Conservation (phyloP, 2,888 invertebrate species). For the Ariolimax columbianus region DNA sequence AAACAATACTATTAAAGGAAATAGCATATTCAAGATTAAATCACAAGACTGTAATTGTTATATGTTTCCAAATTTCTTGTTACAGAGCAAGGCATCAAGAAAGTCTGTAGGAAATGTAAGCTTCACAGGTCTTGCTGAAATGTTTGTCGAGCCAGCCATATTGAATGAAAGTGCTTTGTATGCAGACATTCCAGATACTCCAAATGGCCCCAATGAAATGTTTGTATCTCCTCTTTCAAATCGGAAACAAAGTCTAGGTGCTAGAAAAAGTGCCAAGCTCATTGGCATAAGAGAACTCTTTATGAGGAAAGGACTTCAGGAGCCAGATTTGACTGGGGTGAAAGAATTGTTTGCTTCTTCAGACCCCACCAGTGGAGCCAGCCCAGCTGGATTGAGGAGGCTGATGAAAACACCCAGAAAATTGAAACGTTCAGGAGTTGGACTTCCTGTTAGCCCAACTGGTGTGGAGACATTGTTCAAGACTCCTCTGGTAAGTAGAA, state of each 20-base stretch:
- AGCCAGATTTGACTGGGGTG: slow-evolving; percentile 56
- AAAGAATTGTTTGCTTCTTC: slow-evolving; percentile 41
- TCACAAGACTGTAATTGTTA: not conserved
- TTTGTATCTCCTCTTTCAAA: slow-evolving; percentile 74
- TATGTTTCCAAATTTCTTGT: not conserved
- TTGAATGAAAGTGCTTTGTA: slow-evolving; percentile 61
- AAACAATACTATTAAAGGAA: not conserved
- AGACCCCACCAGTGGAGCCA: not conserved
- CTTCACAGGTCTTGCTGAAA: slow-evolving; percentile 52
- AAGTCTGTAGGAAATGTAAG: slow-evolving; percentile 52
- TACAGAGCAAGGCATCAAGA: slow-evolving; percentile 43
- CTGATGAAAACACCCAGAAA: slow-evolving; percentile 53
- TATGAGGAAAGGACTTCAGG: slow-evolving; percentile 53
- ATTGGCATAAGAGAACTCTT: slow-evolving; percentile 61
- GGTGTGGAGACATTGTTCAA: slow-evolving; percentile 48
- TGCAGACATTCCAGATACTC: slow-evolving; percentile 76
- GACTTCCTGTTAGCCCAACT: slow-evolving; percentile 35
- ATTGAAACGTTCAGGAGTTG: slow-evolving; percentile 29
- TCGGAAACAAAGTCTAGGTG: slow-evolving; percentile 35
- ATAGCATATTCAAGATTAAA: not conserved
- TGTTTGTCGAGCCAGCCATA: slow-evolving; percentile 37
- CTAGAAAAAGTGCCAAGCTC: slow-evolving; percentile 60
- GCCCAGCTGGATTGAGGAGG: slow-evolving; percentile 44
- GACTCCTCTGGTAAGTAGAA: slow-evolving; percentile 42
- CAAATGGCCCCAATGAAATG: slow-evolving; percentile 76